phyloP scores from a whole-genome alignment of 2,113 vertebrate species.

The Neolamprologus kungweensis region DNA sequence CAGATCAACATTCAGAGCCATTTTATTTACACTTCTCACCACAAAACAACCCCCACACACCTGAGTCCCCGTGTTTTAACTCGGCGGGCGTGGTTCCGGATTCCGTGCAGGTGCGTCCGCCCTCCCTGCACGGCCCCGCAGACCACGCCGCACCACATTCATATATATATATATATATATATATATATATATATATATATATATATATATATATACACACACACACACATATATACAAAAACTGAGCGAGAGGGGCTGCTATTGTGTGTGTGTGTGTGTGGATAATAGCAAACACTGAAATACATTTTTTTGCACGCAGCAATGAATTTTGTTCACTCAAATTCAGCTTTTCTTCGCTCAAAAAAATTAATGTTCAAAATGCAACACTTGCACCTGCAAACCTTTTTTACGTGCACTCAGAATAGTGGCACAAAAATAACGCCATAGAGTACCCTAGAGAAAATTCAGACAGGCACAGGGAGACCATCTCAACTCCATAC shows the following conservation, averaged over 20 bases:
- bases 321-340: neutral
- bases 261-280: neutral
- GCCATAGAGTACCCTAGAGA: neutral
- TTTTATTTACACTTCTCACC: neutral
- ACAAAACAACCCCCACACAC: neutral
- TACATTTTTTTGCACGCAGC: neutral
- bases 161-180: too few species aligned
- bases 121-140: too few species aligned
- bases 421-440: neutral
- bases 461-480: neutral
- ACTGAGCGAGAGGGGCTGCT: neutral
- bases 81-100: neutral
- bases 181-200: too few species aligned
- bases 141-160: too few species aligned
- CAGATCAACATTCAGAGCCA: neutral
- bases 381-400: neutral
- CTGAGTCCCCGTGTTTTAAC: neutral
- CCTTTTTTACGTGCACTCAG: neutral
- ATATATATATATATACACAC: too few species aligned
- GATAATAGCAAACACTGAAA: neutral
- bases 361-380: neutral
- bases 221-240: accelerated
- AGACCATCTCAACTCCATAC: neutral
- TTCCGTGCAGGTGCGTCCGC: too few species aligned
- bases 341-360: neutral